Evolutionary conservation across 2,113 vertebrate species (phyloP).

Genomic region (Megaceryle torquata): DNA sequence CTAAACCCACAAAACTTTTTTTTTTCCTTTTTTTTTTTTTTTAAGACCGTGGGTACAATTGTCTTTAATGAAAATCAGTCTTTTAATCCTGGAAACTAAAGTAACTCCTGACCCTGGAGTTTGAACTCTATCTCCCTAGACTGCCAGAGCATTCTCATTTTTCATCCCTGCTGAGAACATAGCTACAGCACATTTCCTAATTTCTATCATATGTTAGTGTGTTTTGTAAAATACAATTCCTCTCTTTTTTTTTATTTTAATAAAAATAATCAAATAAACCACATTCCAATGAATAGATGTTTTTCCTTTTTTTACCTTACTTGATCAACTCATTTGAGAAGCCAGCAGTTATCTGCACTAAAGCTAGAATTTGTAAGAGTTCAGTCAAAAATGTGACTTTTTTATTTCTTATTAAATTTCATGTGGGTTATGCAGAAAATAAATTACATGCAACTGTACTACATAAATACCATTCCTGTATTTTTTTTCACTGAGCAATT

Average conservation of each 20-base stretch:
- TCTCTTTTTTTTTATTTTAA: neutral
- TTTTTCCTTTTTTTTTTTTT: neutral
- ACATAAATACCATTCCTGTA: constrained; percentile 36
- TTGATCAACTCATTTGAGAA: constrained; percentile 7
- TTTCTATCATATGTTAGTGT: constrained; percentile 19
- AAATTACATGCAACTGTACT: constrained; percentile 60
- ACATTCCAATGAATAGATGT: neutral
- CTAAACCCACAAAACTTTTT: neutral
- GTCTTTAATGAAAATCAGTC: neutral
- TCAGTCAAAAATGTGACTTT: constrained; percentile 65
- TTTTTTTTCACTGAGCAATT: constrained; percentile 47
- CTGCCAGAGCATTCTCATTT: constrained; percentile 38
- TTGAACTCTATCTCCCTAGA: constrained; percentile 8
- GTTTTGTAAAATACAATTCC: neutral
- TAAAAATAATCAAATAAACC: neutral
- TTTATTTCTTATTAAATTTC: constrained; percentile 71
- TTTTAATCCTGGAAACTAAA: neutral
- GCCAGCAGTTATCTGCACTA: constrained; percentile 27
- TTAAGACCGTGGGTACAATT: neutral
- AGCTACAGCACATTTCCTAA: constrained; percentile 41
- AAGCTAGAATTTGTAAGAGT: constrained; percentile 41
- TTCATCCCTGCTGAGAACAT: constrained; percentile 33
- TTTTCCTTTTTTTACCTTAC: neutral
- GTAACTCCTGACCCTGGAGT: neutral
- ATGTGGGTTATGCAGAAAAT: constrained; percentile 66